Percentiles rank a stretch among this genome's conserved stretches.
phyloP scores from a whole-genome alignment of 2,113 vertebrate genomes.

The Vidua chalybeata region DNA sequence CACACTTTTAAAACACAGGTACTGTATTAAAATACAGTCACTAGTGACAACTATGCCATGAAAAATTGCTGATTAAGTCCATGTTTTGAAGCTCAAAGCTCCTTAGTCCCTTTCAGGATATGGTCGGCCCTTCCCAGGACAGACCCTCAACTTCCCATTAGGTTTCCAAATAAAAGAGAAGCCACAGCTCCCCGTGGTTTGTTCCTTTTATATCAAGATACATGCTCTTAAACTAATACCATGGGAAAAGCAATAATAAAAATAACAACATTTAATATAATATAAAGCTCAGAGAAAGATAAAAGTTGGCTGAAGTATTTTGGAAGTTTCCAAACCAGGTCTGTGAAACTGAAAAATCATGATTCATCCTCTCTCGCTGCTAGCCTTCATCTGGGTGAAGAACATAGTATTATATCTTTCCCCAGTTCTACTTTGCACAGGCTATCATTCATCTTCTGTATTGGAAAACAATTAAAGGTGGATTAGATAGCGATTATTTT shows the following conservation, averaged over 20 bases:
- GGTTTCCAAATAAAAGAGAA: neutral
- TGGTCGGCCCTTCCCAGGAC: neutral
- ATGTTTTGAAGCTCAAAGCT: neutral
- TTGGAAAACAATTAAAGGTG: neutral
- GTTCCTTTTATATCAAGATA: neutral
- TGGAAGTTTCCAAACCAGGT: neutral
- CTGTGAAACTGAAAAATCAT: neutral
- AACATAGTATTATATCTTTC: neutral
- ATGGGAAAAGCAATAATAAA: neutral
- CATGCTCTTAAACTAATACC: neutral
- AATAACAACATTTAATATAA: neutral
- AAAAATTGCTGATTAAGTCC: neutral
- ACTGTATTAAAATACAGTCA: neutral
- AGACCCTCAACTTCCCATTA: neutral
- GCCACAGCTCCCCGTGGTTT: neutral
- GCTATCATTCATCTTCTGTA: neutral
- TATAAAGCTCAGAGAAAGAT: neutral
- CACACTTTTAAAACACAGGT: neutral
- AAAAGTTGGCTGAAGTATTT: neutral
- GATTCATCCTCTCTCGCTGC: neutral
- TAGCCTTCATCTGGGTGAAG: neutral
- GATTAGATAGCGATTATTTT: neutral
- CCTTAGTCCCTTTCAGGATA: neutral
- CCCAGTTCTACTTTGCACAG: neutral
- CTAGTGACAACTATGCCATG: neutral